Evolutionary conservation across 2,888 invertebrate species (phyloP), one percentile per base, ranked within the genome.

Genomic region (Synanthedon vespiformis): DNA sequence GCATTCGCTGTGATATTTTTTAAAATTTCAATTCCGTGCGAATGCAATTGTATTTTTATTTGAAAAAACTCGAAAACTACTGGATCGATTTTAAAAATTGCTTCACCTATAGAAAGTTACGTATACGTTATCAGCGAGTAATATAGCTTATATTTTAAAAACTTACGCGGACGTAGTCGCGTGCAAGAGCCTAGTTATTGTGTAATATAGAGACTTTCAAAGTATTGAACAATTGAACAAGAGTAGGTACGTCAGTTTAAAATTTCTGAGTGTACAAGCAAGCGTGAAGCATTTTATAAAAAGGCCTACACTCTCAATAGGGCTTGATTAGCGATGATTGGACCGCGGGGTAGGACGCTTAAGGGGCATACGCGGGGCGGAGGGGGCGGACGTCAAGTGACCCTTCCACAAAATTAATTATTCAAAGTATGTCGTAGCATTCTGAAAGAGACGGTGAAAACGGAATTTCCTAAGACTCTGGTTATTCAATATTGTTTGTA

Each of bases 361-460:
- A 10, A 34, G 61, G 59, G 50, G 51, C 22, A 12, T 40, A 16
- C 13, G 50, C 22, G 53, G 40, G 14, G 51, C 6, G 51, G 54
- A 50, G 44, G 49, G 22, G 47, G 49, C 40, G 50, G 63, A 60
- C 51, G 58, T 55, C 53, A 58, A 66, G 62, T 83, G 85, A 83
- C 85, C 86, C 78, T 77, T 72, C 73, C 57, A 67, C 63, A 50
- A 61, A 63, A 82, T 84, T 85, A 82, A 84, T 84, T 83, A 86
- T 86, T 84, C 85, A 80, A 75, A 80, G 73, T 77, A 72, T 72
- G 83, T 81, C 76, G 67, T 60, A 62, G 57, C 50, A 49, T 61
- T 55, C 57, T 63, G 2, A 34, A 34, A 10, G 34, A 34, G 61
- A 44, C 61, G 54, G 57, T 59, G 65, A 65, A 68, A 67, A 67